Base-by-base conservation (phyloP, 2,888 invertebrate genomes). In the Agonopterix arenella region DNA sequence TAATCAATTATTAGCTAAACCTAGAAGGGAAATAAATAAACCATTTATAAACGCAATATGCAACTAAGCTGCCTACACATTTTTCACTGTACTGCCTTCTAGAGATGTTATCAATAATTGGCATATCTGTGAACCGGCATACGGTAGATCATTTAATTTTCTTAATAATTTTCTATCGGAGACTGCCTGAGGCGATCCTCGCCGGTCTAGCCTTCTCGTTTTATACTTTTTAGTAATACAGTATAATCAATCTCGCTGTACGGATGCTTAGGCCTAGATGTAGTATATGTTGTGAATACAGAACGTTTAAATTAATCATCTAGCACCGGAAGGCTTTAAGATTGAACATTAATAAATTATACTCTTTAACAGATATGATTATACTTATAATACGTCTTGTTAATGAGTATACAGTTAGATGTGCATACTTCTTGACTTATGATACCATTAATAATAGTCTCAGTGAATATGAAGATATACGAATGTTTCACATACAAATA, bases 111-210 rank as follows among this genome's bases (percentile, higher is more conserved):
- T 86, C 86, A 84, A 80, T 88, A 86, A 86, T 88, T 85, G 88
- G 85, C 84, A 78, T 86, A 85, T 86, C 86, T 83, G 74, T 80
- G 73, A 73, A 73, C 77, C 68, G 68, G 77, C 75, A 69, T 68
- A 77, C 79, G 71, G 83, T 83, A 83, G 84, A 86, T 86, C 85
- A 86, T 88, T 89, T 86, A 85, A 86, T 88, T 86, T 86, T 86
- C 88, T 84, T 84, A 84, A 88, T 89, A 86, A 88, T 85, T 85
- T 86, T 84, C 86, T 86, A 86, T 85, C 85, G 82, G 61, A 70
- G 69, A 63, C 60, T 52, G 80, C 88, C 79, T 49, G 57, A 56
- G 81, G 88, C 84, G 59, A 58, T 68, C 55, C 56, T 58, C 62
- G 69, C 75, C 67, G 69, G 76, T 76, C 76, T 71, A 70, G 74